phyloP scores from a whole-genome alignment of 2,888 invertebrate genomes.

The Nephrotoma guestfalica region DNA sequence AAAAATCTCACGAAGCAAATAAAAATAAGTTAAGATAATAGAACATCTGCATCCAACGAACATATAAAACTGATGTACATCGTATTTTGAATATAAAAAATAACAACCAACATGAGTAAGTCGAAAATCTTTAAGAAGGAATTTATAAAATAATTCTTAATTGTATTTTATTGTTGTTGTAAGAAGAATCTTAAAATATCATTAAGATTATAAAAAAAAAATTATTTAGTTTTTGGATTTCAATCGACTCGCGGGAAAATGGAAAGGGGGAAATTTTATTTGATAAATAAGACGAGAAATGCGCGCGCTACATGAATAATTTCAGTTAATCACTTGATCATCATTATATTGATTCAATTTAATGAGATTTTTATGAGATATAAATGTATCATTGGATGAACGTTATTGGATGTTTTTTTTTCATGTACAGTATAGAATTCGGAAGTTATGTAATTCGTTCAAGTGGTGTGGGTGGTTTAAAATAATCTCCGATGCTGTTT shows the following conservation, averaged over 20 bases:
- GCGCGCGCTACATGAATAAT: neutral
- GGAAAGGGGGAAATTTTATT: neutral
- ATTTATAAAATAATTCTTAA: neutral
- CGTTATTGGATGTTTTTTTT: neutral
- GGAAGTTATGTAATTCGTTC: neutral
- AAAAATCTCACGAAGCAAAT: neutral
- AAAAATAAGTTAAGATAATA: neutral
- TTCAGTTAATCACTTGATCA: neutral
- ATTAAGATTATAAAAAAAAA: neutral
- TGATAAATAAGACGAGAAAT: neutral
- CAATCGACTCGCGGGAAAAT: neutral
- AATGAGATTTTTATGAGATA: neutral
- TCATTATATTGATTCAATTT: neutral
- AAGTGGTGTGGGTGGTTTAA: neutral
- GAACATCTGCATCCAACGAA: neutral
- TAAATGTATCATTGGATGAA: neutral
- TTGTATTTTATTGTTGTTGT: neutral
- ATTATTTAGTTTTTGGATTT: neutral
- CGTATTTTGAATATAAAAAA: neutral
- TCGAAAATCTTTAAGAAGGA: neutral
- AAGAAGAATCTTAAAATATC: neutral
- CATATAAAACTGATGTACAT: neutral
- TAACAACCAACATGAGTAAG: neutral
- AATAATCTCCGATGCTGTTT: neutral
- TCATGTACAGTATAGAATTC: neutral